Evolutionary conservation across 2,113 vertebrate genomes (phyloP).

Genomic region (Chaetodon trifascialis): DNA sequence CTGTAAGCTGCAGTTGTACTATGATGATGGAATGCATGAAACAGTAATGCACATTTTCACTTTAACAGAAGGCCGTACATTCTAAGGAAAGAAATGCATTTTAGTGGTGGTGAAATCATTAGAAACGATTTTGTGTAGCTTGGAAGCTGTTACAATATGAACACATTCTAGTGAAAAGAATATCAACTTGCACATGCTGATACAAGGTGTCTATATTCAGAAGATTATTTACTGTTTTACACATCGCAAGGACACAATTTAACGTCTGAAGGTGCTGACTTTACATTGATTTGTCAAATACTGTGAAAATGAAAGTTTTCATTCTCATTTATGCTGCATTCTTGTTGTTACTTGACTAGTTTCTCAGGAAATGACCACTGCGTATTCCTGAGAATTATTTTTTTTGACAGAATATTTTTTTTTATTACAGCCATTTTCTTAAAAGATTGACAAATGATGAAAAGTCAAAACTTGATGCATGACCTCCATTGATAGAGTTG

Average conservation of each 20-base stretch:
- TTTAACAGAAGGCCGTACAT: background rate
- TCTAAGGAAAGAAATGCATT: background rate
- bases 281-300: background rate
- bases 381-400: too few relatives aligned
- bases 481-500: background rate
- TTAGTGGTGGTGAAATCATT: background rate
- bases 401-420: background rate
- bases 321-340: background rate
- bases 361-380: background rate
- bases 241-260: background rate
- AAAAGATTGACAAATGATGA: background rate
- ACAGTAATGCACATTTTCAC: background rate
- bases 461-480: background rate
- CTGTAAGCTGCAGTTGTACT: background rate
- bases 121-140: background rate
- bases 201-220: background rate
- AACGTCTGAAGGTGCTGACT: too few relatives aligned
- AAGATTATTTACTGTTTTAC: background rate
- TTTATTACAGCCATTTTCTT: background rate
- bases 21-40: background rate
- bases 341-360: background rate
- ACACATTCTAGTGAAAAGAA: background rate
- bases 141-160: background rate
- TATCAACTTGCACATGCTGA: background rate
- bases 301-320: background rate